Conservation (phyloP, 2,888 invertebrate species). For the Microdon myrmicae region DNA sequence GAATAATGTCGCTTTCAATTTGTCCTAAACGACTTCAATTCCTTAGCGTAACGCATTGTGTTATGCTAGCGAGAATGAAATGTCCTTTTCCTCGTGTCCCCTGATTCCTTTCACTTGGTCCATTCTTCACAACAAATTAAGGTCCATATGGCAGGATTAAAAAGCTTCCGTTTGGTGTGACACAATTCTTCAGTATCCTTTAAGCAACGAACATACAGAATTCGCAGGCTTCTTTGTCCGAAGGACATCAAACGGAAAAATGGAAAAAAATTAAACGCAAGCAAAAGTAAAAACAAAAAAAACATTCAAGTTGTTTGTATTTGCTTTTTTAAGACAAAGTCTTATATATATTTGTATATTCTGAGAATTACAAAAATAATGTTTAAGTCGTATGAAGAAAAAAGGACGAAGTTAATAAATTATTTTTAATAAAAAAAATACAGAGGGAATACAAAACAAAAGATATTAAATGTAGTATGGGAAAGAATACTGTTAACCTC, state of each 20-base stretch:
- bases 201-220: no score
- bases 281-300: constrained; percentile 11
- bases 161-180: constrained; percentile 59
- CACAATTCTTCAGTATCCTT: constrained; percentile 56
- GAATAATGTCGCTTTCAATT: constrained; percentile 63
- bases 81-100: constrained; percentile 13
- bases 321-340: constrained; percentile 41
- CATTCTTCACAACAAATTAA: constrained; percentile 54
- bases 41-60: constrained; percentile 17
- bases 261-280: constrained; percentile 26
- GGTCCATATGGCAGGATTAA: constrained; percentile 67
- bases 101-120: no score
- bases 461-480: no score
- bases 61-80: constrained; percentile 1
- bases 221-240: no score
- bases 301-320: constrained; percentile 32
- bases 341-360: constrained; percentile 21
- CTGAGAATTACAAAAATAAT: constrained; percentile 24
- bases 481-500: no score
- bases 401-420: constrained; percentile 34
- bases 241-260: constrained; percentile 53
- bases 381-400: constrained; percentile 31
- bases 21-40: constrained; percentile 66
- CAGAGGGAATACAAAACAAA: no score
- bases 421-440: constrained; percentile 14